Base-by-base conservation (phyloP, 2,888 invertebrate genomes). In the Melipona beecheii region DNA sequence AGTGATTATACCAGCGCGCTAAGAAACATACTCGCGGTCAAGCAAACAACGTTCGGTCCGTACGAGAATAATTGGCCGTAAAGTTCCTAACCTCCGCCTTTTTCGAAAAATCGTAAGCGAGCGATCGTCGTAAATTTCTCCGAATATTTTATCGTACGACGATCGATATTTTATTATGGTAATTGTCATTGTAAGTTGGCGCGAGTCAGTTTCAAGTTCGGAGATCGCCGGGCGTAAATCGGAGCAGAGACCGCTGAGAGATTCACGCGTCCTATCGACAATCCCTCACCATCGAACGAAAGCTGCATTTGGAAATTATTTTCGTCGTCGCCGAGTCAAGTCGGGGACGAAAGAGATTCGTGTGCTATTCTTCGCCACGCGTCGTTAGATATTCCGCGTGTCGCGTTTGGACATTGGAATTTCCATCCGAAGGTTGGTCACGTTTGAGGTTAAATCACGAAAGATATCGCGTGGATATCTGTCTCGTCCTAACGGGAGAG, bases 341-440 rank as follows among this genome's bases (percentile, higher is more conserved):
- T 0, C 99, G 99, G 94, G 95, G n/a, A n/a, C n/a, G n/a, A 96
- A 2, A 95, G 97, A 64, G 98, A 99, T 93, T 96, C 97, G 0
- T 98, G 97, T 93, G 98, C 99, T 62, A 94, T 99, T 62, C 95
- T 99, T 2, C 99, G 99, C 90, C 99, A 99, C 94, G 99, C 95
- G 99, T 99, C 36, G 99, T 99, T 91, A 96, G 99, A 66, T 99
- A 98, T 95, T 98, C 98, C 93, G 97, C 98, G 21, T 98, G 98
- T 95, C 96, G 97, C 97, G 99, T 99, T n/a, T n/a, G n/a, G n/a
- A n/a, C n/a, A 0, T 95, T 99, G 62, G 99, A 99, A 94, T 97
- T 99, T 92, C 99, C 99, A 0, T 97, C 99, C 0, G 99, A 99
- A 95, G 99, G 97, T 3, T 99, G 99, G 99, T 95, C 99, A 19